phyloP scores from a whole-genome alignment of 2,113 vertebrate genomes.

The Psephotus haematonotus region DNA sequence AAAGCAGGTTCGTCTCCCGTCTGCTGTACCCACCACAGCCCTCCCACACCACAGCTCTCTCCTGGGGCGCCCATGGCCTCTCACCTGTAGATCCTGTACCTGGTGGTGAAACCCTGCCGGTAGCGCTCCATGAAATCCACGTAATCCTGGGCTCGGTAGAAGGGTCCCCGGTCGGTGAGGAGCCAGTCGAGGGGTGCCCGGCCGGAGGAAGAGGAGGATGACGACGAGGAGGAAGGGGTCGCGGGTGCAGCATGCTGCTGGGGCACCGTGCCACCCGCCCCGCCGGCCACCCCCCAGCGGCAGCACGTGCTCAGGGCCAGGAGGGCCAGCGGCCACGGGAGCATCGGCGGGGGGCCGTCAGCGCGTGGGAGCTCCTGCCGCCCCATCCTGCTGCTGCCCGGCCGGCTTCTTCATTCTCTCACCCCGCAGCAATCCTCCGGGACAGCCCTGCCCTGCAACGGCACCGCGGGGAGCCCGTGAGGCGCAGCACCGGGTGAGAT shows the following conservation, averaged over 20 bases:
- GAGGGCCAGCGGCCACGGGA: conserved; percentile 75
- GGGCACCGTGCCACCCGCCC: conserved; percentile 28
- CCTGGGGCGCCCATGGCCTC: neutral
- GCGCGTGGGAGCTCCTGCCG: conserved; percentile 75
- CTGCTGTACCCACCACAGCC: rapidly evolving
- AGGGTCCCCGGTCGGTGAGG: conserved; percentile 93
- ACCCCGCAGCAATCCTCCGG: conserved; percentile 16
- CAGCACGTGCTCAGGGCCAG: conserved; percentile 75
- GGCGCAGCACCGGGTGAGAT: neutral
- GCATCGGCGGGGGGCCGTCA: conserved; percentile 80
- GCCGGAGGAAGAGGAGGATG: conserved; percentile 33
- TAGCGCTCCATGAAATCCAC: conserved; percentile 93
- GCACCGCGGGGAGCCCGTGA: neutral
- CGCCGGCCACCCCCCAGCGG: conserved; percentile 67
- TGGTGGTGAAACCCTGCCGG: conserved; percentile 95
- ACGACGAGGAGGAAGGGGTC: conserved; percentile 50
- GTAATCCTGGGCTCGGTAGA: conserved; percentile 93
- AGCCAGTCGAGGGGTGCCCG: conserved; percentile 91
- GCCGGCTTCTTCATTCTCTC: conserved; percentile 82
- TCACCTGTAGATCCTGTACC: conserved; percentile 99
- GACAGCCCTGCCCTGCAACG: conserved; percentile 58
- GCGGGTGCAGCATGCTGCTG: conserved; percentile 37
- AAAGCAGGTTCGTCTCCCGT: rapidly evolving
- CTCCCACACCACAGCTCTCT: too few species aligned
- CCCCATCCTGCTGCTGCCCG: conserved; percentile 83